phyloP scores from a whole-genome alignment of 2,888 invertebrate species.

The Bembecia ichneumoniformis region DNA sequence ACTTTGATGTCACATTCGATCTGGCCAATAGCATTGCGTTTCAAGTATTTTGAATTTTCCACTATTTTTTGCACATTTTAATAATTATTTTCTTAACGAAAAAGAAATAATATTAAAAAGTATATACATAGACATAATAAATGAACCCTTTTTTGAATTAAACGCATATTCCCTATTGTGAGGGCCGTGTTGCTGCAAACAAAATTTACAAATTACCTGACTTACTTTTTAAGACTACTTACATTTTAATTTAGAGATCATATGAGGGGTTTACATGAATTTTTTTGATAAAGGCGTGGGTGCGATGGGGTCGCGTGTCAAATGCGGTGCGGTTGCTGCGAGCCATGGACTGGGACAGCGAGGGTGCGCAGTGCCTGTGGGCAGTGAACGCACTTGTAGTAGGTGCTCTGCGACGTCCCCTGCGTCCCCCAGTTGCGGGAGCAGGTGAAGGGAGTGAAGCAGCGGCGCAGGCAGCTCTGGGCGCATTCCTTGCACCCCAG shows the following conservation, averaged over 20 bases:
- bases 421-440: conserved; percentile 14
- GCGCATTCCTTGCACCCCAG: conserved; percentile 78
- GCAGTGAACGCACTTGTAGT: conserved; percentile 73
- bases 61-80: too few species aligned
- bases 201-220: too few species aligned
- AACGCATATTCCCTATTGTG: too few species aligned
- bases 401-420: conserved; percentile 28
- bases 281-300: conserved; percentile 36
- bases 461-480: conserved; percentile 82
- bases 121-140: too few species aligned
- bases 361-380: conserved; percentile 81
- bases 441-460: conserved; percentile 44
- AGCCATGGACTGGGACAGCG: conserved; percentile 84
- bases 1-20: too few species aligned
- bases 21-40: too few species aligned
- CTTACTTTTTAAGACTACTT: neutral
- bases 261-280: too few species aligned
- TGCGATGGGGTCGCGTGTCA: conserved; percentile 36
- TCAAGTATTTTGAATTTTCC: too few species aligned
- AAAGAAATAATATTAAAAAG: too few species aligned
- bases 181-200: too few species aligned
- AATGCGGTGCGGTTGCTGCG: conserved; percentile 54
- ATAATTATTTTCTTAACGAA: too few species aligned
- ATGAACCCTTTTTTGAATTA: too few species aligned
- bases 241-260: neutral